phyloP scores from a whole-genome alignment of 2,888 invertebrate species.

The Polietes domitor region DNA sequence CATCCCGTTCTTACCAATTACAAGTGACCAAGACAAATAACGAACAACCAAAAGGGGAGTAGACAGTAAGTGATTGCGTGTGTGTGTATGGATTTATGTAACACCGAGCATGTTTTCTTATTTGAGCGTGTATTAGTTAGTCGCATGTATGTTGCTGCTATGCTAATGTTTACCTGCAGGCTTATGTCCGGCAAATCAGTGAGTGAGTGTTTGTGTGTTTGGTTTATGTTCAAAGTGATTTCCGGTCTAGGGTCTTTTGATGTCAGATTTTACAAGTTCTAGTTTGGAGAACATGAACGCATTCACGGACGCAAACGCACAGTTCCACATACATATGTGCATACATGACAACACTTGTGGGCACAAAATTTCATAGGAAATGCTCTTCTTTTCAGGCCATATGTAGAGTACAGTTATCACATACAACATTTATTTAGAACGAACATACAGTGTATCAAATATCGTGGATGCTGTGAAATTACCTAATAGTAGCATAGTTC shows the following conservation, averaged over 20 bases:
- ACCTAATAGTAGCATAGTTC: too few relatives aligned
- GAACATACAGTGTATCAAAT: neutral
- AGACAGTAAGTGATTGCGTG: neutral
- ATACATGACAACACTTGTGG: neutral
- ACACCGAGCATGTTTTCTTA: neutral
- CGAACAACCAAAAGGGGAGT: neutral
- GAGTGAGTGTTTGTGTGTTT: neutral
- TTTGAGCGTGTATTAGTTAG: neutral
- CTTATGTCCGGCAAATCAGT: neutral
- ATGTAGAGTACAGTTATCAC: conserved; percentile 33
- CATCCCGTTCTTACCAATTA: conserved; percentile 10
- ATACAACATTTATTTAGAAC: neutral
- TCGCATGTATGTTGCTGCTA: neutral
- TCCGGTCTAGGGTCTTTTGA: conserved; percentile 48
- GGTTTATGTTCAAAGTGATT: conserved; percentile 38
- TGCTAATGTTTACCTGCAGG: conserved; percentile 5
- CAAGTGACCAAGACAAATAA: conserved; percentile 10
- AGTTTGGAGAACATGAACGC: conserved; percentile 3
- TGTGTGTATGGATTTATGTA: neutral
- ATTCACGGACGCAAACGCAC: neutral
- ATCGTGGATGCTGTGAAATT: too few relatives aligned
- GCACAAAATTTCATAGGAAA: conserved; percentile 19
- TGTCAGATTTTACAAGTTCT: conserved; percentile 24
- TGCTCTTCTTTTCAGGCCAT: conserved; percentile 34
- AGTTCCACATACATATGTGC: neutral